Percentiles rank a stretch among this genome's conserved stretches.
Evolutionary conservation across 2,113 vertebrate genomes (phyloP).

Genomic region (Syngnathoides biaculeatus): DNA sequence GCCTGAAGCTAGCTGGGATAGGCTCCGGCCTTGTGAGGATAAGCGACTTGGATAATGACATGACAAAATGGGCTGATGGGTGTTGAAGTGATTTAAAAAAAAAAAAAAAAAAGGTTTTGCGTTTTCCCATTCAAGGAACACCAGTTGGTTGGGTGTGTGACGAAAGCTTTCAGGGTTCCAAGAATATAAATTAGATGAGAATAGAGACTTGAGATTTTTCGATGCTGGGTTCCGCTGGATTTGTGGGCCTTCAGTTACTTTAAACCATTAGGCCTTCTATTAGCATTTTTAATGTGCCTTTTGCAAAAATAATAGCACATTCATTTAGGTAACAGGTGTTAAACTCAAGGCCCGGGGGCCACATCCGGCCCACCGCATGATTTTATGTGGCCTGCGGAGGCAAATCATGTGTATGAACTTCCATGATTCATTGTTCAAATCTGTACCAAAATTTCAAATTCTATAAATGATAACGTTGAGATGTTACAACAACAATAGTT

Average conservation of each 20-base stretch:
- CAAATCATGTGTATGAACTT: too few relatives aligned
- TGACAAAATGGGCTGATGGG: not conserved
- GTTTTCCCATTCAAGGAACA: not conserved
- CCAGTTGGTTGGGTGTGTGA: not conserved
- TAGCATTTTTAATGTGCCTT: not conserved
- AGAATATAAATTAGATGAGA: slow-evolving; percentile 7
- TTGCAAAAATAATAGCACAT: not conserved
- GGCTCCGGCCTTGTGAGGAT: too few relatives aligned
- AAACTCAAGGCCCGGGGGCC: too few relatives aligned
- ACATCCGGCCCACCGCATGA: too few relatives aligned
- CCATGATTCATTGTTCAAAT: too few relatives aligned
- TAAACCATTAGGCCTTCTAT: not conserved
- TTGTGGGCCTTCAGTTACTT: not conserved
- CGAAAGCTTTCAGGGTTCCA: not conserved
- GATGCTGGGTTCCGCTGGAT: not conserved
- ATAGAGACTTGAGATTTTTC: not conserved
- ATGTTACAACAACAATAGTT: too few relatives aligned
- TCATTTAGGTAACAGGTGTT: not conserved
- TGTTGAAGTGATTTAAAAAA: not conserved
- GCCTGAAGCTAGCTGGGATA: too few relatives aligned
- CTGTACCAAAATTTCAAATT: too few relatives aligned
- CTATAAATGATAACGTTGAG: too few relatives aligned
- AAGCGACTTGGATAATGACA: too few relatives aligned
- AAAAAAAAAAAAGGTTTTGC: not conserved
- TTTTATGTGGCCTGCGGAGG: too few relatives aligned